Evolutionary conservation across 2,113 vertebrate genomes (phyloP).

Genomic region (Lycaon pictus): DNA sequence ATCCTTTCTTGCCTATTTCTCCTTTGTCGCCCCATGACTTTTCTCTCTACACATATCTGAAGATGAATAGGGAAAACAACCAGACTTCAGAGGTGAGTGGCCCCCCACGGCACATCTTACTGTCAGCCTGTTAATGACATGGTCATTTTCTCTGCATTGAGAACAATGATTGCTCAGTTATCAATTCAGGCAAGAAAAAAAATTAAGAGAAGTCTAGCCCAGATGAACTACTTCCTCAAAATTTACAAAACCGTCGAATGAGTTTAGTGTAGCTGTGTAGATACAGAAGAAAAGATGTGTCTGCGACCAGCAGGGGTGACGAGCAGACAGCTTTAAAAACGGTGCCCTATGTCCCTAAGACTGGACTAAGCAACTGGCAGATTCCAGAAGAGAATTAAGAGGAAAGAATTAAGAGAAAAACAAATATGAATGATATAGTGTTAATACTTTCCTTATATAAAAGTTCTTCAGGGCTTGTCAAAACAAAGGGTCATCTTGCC

Average conservation of each 20-base stretch:
- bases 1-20: background rate
- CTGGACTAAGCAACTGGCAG: background rate
- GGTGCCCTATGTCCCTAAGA: background rate
- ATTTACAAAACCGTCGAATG: background rate
- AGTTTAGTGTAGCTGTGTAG: background rate
- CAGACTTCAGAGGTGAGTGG: background rate
- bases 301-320: background rate
- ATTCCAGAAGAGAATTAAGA: constrained; percentile 12
- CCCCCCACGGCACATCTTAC: background rate
- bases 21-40: background rate
- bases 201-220: background rate
- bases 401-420: constrained; percentile 5
- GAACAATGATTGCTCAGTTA: background rate
- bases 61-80: background rate
- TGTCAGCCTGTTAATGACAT: background rate
- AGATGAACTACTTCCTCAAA: background rate
- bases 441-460: background rate
- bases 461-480: background rate
- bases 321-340: background rate
- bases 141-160: background rate
- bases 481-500: constrained; percentile 26
- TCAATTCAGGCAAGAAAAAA: background rate
- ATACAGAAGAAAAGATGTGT: background rate
- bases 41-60: background rate
- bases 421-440: background rate